These are phyloP conservation scores for Hirtodrosophila duncani DNA, from an alignment of 2,888 invertebrate genomes.

Conservation along the genomic window DNA sequence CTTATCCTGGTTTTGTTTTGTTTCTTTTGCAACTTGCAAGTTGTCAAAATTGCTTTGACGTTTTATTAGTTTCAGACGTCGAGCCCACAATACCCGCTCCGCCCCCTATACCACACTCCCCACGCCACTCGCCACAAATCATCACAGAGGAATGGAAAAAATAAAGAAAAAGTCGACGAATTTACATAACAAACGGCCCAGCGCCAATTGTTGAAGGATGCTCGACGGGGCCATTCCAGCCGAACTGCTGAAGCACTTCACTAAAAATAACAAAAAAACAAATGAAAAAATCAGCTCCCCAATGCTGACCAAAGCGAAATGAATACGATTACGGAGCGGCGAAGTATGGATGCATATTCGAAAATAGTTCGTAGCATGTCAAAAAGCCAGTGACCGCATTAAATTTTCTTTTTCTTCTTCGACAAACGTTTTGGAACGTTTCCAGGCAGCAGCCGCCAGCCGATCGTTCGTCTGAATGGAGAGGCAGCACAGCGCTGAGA, in stretches of 20 bases:
- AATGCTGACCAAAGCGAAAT: slow-evolving; percentile 56
- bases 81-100: slow-evolving; percentile 35
- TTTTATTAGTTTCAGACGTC: slow-evolving; percentile 62
- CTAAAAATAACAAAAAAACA: slow-evolving; percentile 61
- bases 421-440: slow-evolving; percentile 56
- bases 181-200: slow-evolving; percentile 55
- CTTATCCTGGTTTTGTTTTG: slow-evolving; percentile 16
- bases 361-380: slow-evolving; percentile 66
- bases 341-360: slow-evolving; percentile 41
- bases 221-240: slow-evolving; percentile 39
- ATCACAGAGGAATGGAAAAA: slow-evolving; percentile 17
- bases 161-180: slow-evolving; percentile 33
- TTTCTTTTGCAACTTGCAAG: slow-evolving; percentile 41
- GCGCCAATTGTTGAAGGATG: slow-evolving; percentile 57
- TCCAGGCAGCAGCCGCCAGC: slow-evolving; percentile 52
- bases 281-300: slow-evolving; percentile 24
- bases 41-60: slow-evolving; percentile 71
- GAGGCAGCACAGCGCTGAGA: slow-evolving; percentile 15
- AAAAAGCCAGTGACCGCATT: slow-evolving; percentile 74
- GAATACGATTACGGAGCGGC: slow-evolving; percentile 29
- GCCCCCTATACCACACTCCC: slow-evolving; percentile 12
- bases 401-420: slow-evolving; percentile 42
- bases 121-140: slow-evolving; percentile 5
- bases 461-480: slow-evolving; percentile 27
- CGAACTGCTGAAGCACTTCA: too few relatives aligned